phyloP scores from a whole-genome alignment of 2,113 vertebrate species.

The Zosterops hypoxanthus region DNA sequence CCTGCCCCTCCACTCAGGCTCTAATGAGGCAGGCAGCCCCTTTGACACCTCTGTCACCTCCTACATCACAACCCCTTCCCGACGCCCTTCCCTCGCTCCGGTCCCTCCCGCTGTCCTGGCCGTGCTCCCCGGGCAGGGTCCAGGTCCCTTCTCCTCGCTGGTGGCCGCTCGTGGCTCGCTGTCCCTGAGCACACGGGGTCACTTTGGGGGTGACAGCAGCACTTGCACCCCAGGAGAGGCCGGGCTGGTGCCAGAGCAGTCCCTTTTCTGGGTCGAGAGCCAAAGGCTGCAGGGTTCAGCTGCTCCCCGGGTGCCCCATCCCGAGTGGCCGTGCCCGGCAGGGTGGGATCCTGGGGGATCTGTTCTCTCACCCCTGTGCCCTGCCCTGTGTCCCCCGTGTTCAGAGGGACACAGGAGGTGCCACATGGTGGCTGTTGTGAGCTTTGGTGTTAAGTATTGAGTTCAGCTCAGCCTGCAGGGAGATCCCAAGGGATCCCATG shows the following conservation, averaged over 20 bases:
- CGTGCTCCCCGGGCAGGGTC: accelerated
- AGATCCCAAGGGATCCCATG: neutral
- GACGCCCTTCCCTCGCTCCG: neutral
- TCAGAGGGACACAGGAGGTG: neutral
- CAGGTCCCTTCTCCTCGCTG: neutral
- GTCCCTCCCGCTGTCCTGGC: neutral
- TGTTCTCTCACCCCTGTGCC: neutral
- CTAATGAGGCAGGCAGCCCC: accelerated
- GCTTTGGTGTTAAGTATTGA: neutral
- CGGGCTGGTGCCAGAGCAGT: neutral
- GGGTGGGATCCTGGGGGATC: neutral
- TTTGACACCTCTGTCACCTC: neutral
- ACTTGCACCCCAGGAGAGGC: accelerated
- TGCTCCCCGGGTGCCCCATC: neutral
- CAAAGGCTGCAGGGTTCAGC: accelerated
- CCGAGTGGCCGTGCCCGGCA: neutral
- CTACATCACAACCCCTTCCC: neutral
- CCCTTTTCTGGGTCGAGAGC: neutral
- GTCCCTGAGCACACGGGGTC: accelerated
- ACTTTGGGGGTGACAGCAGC: neutral
- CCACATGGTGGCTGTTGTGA: accelerated
- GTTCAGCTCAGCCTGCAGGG: neutral
- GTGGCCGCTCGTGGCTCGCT: accelerated
- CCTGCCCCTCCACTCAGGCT: accelerated
- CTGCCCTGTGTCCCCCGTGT: accelerated